Evolutionary conservation across 2,888 invertebrate genomes (phyloP).

Genomic region (Tromatobia lineatoria): DNA sequence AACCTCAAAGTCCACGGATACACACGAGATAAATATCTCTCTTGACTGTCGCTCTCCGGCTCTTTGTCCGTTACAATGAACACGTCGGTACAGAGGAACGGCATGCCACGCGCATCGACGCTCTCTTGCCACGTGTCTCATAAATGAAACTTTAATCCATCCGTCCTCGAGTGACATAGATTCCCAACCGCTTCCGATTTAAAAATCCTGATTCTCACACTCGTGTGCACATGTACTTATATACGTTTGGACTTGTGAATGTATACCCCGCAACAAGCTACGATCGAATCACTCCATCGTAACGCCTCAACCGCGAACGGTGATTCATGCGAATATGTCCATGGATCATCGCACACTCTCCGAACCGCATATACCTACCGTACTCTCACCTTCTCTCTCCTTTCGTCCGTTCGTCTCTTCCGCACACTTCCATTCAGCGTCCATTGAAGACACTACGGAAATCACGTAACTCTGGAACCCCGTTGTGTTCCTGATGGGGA

Average conservation of each 20-base stretch:
- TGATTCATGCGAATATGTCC: conserved; percentile 30
- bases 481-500: not conserved
- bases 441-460: conserved; percentile 35
- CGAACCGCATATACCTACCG: not conserved
- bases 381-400: not conserved
- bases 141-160: conserved; percentile 57
- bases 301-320: not conserved
- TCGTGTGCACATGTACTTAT: not conserved
- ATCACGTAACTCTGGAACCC: conserved; percentile 25
- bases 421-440: not conserved
- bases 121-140: conserved; percentile 44
- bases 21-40: conserved; percentile 5
- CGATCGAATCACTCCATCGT: not conserved
- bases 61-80: conserved; percentile 24
- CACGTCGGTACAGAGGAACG: not conserved
- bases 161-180: conserved; percentile 57
- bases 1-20: not conserved
- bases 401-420: not conserved
- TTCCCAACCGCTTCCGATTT: conserved; percentile 54
- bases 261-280: not conserved
- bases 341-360: conserved; percentile 1
- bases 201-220: conserved; percentile 46
- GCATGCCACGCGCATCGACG: conserved; percentile 38
- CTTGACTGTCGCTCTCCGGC: not conserved
- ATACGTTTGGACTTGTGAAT: not conserved